Percentiles rank a stretch among this genome's conserved stretches.
These are phyloP conservation scores for Rhimphoctona megacephalus DNA, from an alignment of 2,888 invertebrate genomes.

Conservation along the genomic window DNA sequence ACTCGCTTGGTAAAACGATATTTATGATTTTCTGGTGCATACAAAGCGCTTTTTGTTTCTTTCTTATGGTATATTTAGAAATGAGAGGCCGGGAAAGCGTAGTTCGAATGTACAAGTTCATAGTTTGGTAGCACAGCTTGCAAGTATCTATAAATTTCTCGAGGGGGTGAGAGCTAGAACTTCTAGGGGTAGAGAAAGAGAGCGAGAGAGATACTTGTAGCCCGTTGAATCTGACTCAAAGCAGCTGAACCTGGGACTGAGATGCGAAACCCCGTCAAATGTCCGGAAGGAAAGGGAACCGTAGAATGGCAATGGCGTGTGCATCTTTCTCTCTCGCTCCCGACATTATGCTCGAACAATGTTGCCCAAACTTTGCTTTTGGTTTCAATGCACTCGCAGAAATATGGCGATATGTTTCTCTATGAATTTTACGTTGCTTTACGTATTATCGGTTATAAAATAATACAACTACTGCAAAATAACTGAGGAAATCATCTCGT, in stretches of 20 bases:
- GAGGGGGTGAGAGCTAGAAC: constrained; percentile 29
- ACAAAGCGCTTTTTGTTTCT: constrained; percentile 7
- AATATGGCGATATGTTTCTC: constrained; percentile 46
- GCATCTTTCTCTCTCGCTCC: neutral
- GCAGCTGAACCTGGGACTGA: constrained; percentile 37
- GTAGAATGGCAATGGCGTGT: constrained; percentile 17
- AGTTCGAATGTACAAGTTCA: constrained; percentile 46
- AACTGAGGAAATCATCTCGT: neutral
- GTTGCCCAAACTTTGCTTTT: constrained; percentile 47
- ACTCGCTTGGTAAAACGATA: constrained; percentile 41
- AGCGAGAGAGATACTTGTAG: constrained; percentile 11
- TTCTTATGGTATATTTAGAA: constrained; percentile 8
- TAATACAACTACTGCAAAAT: neutral
- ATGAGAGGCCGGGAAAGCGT: neutral
- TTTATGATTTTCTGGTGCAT: constrained; percentile 22
- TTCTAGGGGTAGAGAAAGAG: constrained; percentile 4
- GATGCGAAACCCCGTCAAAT: constrained; percentile 52
- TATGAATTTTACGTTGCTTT: neutral
- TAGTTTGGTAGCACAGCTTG: constrained; percentile 63
- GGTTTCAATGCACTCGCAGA: constrained; percentile 41
- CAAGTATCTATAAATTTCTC: constrained; percentile 57
- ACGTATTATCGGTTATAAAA: constrained; percentile 4
- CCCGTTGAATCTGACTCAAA: constrained; percentile 31
- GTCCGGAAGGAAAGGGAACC: constrained; percentile 41
- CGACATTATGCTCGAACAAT: constrained; percentile 48